Evolutionary conservation across 2,113 vertebrate species (phyloP).

Genomic region (Butorides virescens): DNA sequence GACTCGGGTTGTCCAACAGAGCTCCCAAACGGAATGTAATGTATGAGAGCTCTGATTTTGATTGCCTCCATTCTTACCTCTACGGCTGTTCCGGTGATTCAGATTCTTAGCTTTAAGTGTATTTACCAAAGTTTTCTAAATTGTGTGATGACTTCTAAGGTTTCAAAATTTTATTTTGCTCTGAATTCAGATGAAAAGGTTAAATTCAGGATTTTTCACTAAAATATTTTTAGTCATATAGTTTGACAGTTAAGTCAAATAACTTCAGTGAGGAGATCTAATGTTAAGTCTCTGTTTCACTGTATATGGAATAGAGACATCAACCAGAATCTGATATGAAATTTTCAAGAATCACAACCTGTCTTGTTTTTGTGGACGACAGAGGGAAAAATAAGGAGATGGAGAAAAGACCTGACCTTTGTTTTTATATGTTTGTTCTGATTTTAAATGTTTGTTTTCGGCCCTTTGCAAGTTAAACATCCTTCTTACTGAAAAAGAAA

Average conservation of each 20-base stretch:
- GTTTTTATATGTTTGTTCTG: not conserved
- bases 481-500: not conserved
- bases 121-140: not conserved
- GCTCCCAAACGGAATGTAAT: not conserved
- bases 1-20: not conserved
- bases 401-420: not conserved
- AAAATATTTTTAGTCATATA: not conserved
- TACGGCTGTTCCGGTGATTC: not conserved
- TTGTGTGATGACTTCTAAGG: not conserved
- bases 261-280: not conserved
- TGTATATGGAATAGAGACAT: not conserved
- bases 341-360: not conserved
- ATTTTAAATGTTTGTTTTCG: not conserved
- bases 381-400: not conserved
- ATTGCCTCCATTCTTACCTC: not conserved
- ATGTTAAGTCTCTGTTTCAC: not conserved
- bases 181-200: not conserved
- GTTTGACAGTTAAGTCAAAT: not conserved
- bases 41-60: not conserved
- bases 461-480: not conserved
- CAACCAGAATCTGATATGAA: not conserved
- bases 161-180: not conserved
- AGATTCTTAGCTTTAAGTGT: not conserved
- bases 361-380: not conserved
- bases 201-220: not conserved